Base-by-base conservation (phyloP, 2,797 vertebrate genomes). In the Aeoliscus strigatus region DNA sequence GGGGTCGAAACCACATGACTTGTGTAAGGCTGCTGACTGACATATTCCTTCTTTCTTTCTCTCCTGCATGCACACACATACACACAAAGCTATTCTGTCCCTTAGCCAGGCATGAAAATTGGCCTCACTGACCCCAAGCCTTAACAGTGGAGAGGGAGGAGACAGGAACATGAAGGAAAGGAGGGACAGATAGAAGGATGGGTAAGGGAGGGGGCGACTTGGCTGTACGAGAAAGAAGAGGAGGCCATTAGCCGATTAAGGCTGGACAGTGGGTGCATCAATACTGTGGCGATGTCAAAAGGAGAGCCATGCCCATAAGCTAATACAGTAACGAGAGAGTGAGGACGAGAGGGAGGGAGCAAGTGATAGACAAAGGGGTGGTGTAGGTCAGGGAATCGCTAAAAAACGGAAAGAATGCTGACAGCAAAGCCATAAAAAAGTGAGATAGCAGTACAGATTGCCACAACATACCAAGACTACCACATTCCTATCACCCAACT, bases 161-260 rank as follows among this genome's bases (percentile, higher is more conserved):
- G 74, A 66, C 27, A 54, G 66, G 49, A 70, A 61, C 60, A 39
- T 18, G 16, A 60, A 66, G 71, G 71, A 67, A 74, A 50, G 56
- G 49, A 70, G 69, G 66, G 61, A 66, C 33, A 58, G 68, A 80
- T 66, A 75, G 60, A 67, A 36, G 62, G 61, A 67, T 75, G 69
- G 73, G 52, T 33, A 59, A 50, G 66, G 73, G 75, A 75, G 78
- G 69, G 84, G 76, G 39, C 77, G 76, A 77, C 80, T 81, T 79
- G 78, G 67, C 78, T 52, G 53, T 67, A 77, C 69, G 77, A 75
- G 61, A 69, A 80, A 85, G 79, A 77, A 72, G 70, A 75, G 65
- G 79, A 87, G 73, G 81, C 87, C 86, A 89, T 89, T 89, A 89
- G 88, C 82, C 82, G 86, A 89, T 88, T 89, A 87, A 86, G 82